Evolutionary conservation across 1,140 invertebrate genomes (phyloP), one percentile per base, ranked within the genome.

Genomic region (Megalonaias nervosa): DNA sequence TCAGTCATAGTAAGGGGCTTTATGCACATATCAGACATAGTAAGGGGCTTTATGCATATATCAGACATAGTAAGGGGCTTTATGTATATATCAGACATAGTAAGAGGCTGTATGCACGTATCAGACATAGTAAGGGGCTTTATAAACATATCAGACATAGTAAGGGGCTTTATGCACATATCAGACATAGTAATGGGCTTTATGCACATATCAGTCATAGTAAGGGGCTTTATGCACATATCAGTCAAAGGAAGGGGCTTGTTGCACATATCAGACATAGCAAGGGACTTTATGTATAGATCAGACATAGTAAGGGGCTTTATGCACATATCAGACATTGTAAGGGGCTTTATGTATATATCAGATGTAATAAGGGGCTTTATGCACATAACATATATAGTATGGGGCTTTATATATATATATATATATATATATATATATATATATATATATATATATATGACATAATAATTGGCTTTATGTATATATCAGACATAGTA

Each of bases 381-480:
- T 31, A 31, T n/a, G 73, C 99, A 97, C 89, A 95, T 99, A 77
- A 96, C 96, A 31, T 97, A 99, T 89, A 93, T 99, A 87, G 98
- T 99, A 90, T 94, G 94, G 74, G 98, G 97, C 6, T 96, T 98
- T 58, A 95, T 95, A 83, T 94, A n/a, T n/a, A 94, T 85, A n/a
- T n/a, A n/a, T n/a, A n/a, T 96, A 96, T 66, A 93, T 94, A 55
- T 95, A 99, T 77, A 96, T 96, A 31, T 97, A 97, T 97, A 58
- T 96, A 98, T 73, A 99, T n/a, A n/a, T n/a, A n/a, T n/a, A n/a
- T n/a, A n/a, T n/a, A 97, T 89, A 95, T 99, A 77, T 96, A 96
- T 31, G 98, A 99, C 89, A 93, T 99, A 87, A 98, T 99, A 90
- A 93, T 94, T 56, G 97, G n/a, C n/a, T n/a, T 97, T 58, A 96